Percentiles rank a stretch among this genome's conserved stretches.
Evolutionary conservation across 2,888 invertebrate species (phyloP).

Genomic region (Tenthredo scrophulariae): DNA sequence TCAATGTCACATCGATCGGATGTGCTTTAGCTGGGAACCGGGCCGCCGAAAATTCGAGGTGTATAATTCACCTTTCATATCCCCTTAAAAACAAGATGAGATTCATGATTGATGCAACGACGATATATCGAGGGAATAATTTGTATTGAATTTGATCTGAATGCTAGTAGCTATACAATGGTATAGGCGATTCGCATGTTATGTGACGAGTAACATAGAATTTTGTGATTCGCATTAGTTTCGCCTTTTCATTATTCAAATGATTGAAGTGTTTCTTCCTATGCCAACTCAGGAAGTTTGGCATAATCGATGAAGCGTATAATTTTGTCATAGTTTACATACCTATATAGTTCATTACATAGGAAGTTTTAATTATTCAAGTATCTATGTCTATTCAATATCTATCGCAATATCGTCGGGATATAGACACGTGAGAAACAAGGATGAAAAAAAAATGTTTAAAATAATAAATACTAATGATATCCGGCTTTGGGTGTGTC

Average conservation of each 20-base stretch:
- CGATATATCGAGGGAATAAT: no score
- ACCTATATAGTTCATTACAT: background rate
- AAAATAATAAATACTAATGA: background rate
- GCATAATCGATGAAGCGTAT: background rate
- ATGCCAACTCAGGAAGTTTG: background rate
- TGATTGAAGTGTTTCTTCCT: background rate
- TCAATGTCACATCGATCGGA: no score
- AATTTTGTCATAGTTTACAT: background rate
- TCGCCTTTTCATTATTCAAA: background rate
- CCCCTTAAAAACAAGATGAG: background rate
- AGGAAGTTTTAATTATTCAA: background rate
- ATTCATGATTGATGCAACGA: no score
- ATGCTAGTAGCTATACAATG: background rate
- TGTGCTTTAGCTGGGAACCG: no score
- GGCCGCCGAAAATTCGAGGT: no score
- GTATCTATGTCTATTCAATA: no score
- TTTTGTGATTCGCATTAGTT: background rate
- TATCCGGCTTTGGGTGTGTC: constrained; percentile 56
- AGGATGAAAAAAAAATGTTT: background rate
- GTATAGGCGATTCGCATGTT: constrained; percentile 24
- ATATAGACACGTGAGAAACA: background rate
- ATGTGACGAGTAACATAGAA: background rate
- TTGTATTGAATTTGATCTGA: background rate
- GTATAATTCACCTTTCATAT: no score
- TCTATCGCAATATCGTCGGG: background rate